These are phyloP conservation scores for Linnaemya tessellans DNA, from an alignment of 2,888 invertebrate genomes.

Conservation along the genomic window DNA sequence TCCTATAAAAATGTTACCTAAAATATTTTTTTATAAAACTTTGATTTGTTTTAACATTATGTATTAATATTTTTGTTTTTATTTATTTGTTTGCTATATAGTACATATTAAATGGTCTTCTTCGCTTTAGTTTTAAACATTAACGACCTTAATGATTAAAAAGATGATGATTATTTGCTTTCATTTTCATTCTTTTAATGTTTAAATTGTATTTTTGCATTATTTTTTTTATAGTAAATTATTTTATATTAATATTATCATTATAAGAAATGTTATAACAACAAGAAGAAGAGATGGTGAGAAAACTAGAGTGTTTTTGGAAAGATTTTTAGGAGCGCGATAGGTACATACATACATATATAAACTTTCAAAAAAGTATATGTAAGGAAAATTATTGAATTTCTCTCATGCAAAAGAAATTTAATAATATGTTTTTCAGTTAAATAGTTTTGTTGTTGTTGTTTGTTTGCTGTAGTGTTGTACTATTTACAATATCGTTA, in stretches of 20 bases:
- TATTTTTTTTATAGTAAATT: slow-evolving; percentile 36
- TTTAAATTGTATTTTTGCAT: slow-evolving; percentile 35
- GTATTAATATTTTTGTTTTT: slow-evolving; percentile 19
- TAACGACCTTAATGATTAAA: slow-evolving; percentile 60
- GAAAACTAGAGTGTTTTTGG: slow-evolving; percentile 62
- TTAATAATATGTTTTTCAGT: slow-evolving; percentile 48
- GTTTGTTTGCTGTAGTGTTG: slow-evolving; percentile 30
- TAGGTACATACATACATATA: slow-evolving; percentile 23
- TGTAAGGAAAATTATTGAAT: slow-evolving; percentile 49
- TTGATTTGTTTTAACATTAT: slow-evolving; percentile 32
- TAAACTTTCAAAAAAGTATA: slow-evolving; percentile 46
- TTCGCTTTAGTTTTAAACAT: slow-evolving; percentile 61
- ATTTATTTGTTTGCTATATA: slow-evolving; percentile 36
- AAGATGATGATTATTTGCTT: slow-evolving; percentile 57
- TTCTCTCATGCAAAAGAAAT: slow-evolving; percentile 21
- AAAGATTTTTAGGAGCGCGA: slow-evolving; percentile 53
- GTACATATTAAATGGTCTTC: slow-evolving; percentile 63
- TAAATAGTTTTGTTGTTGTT: slow-evolving; percentile 51
- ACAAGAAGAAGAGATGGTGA: slow-evolving; percentile 63
- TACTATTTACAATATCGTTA: slow-evolving; percentile 33
- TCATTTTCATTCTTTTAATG: slow-evolving; percentile 29
- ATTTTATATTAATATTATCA: slow-evolving; percentile 27
- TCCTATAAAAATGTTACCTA: slow-evolving; percentile 35
- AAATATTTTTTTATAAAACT: slow-evolving; percentile 39
- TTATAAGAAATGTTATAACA: slow-evolving; percentile 47